Evolutionary conservation across 2,797 vertebrate genomes (phyloP), one percentile per base, ranked within the genome.

Genomic region (Phrynocephalus forsythii): DNA sequence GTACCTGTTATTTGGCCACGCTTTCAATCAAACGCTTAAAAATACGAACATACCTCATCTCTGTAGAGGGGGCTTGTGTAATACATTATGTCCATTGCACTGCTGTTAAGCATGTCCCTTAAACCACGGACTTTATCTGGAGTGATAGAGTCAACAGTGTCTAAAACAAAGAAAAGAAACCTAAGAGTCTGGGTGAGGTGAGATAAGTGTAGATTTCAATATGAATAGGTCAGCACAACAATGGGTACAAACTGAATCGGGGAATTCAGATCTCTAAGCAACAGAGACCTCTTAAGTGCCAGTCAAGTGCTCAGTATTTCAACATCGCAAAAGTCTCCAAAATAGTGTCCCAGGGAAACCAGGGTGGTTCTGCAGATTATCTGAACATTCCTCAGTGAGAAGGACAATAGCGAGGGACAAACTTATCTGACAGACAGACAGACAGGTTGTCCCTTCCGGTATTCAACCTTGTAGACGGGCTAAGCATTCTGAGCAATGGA

Each of bases 41-140:
- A 38, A 56, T n/a, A 0, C 0, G 68, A 33, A 83, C 97, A 96
- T 77, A 99, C 99, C 96, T 99, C 99, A 82, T 99, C 98, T 90
- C 99, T 97, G 94, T 99, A 99, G 7, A 99, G 98, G 1, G 99
- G 99, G 80, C 99, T 99, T 78, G 99, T 99, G 86, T 99, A 99
- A 94, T 99, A 99, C 99, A 99, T 99, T 95, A 99, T 99, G 95
- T 99, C 99, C 99, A 99, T 99, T 5, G 99, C 99, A 16, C 99
- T 99, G 96, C 99, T 99, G 97, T 99, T 99, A 85, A 99, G 97
- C 93, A 99, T 98, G 80, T 99, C 99, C 94, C 99, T 96, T 69
- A 99, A 96, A 38, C 99, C 98, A 91, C 99, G 97, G 38, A 99
- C 98, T 95, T 99, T 99, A 92, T 99, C 99, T 24, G 98, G 99